Evolutionary conservation across 2,797 vertebrate genomes (phyloP), one percentile per base, ranked within the genome.

Genomic region (Syngnathus acus): DNA sequence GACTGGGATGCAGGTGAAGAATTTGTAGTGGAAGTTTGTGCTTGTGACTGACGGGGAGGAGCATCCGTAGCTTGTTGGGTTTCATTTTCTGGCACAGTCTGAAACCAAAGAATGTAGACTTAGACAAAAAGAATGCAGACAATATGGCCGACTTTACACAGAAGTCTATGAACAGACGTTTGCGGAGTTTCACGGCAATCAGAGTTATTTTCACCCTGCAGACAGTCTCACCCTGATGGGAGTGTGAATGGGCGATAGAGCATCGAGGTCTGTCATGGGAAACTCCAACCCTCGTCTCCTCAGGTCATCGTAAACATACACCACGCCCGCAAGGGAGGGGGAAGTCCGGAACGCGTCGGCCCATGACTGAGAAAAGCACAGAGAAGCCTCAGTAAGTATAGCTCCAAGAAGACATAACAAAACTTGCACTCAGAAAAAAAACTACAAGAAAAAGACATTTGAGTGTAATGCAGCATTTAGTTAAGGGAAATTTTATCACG

Each of bases 231-330:
- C 97, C 91, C 95, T 92, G 78, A 92, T 94, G 1, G 97, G 97
- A 0, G 97, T 99, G 89, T 99, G 93, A 72, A 99, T 99, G 72
- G 97, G 97, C 0, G 97, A 98, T 58, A 99, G 87, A 74, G 95
- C 93, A 54, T 99, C 97, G 77, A 99, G 88, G 79, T 99, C 95
- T 0, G 97, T 99, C 97, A 99, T 99, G 68, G 97, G 97, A 81
- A 99, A 99, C 88, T 99, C 96, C 81, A 99, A 86, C 23, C 97
- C 97, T 65, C 97, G 94, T 69, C 89, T 92, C 78, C 91, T 93
- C 72, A 99, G 82, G 81, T 99, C 95, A 69, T 99, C 97, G 5
- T 98, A 99, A 3, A 98, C 94, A 2, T 89, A 70, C 0, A 99
- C 95, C 0, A 99, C 97, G 0, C 97, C 97, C 0, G 88, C 89